These are phyloP conservation scores for Dermatemys mawii DNA, from an alignment of 2,113 vertebrate genomes.

Conservation along the genomic window DNA sequence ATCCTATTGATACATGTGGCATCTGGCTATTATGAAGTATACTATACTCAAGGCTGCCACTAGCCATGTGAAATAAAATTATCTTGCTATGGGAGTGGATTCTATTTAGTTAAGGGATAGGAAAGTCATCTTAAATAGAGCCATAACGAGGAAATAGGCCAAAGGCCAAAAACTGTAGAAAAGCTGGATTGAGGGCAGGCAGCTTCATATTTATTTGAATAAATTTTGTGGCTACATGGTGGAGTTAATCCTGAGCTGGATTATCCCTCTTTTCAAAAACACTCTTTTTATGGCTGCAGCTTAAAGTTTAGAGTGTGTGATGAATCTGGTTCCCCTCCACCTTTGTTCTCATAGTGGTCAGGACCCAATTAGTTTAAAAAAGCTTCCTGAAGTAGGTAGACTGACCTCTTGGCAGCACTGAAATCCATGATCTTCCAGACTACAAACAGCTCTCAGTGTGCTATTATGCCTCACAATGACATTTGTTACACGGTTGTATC, in stretches of 20 bases:
- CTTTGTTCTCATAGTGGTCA: fast-evolving
- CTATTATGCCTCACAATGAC: background rate
- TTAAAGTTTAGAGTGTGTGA: background rate
- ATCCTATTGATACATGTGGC: background rate
- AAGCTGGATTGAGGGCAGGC: slow-evolving; percentile 3
- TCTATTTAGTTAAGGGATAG: background rate
- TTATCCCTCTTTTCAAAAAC: slow-evolving; percentile 3
- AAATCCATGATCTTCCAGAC: background rate
- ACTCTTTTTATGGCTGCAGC: background rate
- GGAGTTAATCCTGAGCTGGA: slow-evolving; percentile 52
- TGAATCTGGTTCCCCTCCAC: background rate
- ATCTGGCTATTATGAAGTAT: background rate
- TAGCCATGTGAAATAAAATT: background rate
- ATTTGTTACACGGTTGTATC: background rate
- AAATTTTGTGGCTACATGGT: slow-evolving; percentile 5
- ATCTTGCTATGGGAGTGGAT: background rate
- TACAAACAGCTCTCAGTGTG: background rate
- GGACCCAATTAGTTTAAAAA: background rate
- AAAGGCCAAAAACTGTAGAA: slow-evolving; percentile 20
- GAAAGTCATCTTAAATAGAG: slow-evolving; percentile 1
- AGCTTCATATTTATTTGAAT: slow-evolving; percentile 12
- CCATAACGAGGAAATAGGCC: background rate
- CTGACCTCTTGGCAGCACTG: fast-evolving
- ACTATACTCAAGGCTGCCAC: background rate
- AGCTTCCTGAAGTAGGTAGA: background rate